Evolutionary conservation across 2,797 vertebrate genomes (phyloP).

Genomic region (Fistularia tabacaria): DNA sequence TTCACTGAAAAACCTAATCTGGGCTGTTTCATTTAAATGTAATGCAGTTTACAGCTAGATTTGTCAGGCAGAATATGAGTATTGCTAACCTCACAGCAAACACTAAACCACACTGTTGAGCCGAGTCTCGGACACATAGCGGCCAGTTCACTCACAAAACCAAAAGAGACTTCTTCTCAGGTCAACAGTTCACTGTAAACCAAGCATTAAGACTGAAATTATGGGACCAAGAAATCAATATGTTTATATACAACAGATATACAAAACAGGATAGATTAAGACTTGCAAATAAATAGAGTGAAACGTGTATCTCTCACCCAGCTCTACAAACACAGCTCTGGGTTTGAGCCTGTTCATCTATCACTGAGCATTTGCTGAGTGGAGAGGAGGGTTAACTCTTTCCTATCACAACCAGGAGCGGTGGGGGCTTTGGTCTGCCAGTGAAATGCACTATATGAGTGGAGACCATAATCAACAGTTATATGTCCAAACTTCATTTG

Average conservation of each 20-base stretch:
- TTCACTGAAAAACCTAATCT: slow-evolving; percentile 56
- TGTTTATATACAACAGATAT: slow-evolving; percentile 4
- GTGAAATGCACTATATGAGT: no score
- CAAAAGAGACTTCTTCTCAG: slow-evolving; percentile 8
- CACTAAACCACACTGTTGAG: slow-evolving; percentile 47
- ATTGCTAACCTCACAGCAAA: slow-evolving; percentile 40
- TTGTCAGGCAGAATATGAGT: slow-evolving; percentile 28
- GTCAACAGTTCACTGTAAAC: no score
- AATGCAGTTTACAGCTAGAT: slow-evolving; percentile 27
- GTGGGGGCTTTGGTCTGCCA: no score
- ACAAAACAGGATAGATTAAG: slow-evolving; percentile 24
- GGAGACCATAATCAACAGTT: no score
- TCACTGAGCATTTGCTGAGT: slow-evolving; percentile 33
- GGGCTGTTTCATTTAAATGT: slow-evolving; percentile 40
- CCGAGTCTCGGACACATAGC: slow-evolving; percentile 41
- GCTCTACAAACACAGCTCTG: slow-evolving; percentile 54
- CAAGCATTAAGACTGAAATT: slow-evolving; percentile 2
- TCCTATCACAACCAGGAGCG: slow-evolving; percentile 17
- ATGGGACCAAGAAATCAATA: not conserved
- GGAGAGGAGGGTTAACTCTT: slow-evolving; percentile 54
- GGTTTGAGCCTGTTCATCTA: slow-evolving; percentile 36
- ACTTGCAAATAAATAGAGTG: slow-evolving; percentile 43
- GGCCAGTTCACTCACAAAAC: slow-evolving; percentile 54
- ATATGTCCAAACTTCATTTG: no score
- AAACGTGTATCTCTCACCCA: no score